A percentile compares a stretch with the other conserved stretches of the same genome.
These are phyloP conservation scores for Tauraco erythrolophus DNA, from an alignment of 2,113 vertebrate species.

Conservation along the genomic window DNA sequence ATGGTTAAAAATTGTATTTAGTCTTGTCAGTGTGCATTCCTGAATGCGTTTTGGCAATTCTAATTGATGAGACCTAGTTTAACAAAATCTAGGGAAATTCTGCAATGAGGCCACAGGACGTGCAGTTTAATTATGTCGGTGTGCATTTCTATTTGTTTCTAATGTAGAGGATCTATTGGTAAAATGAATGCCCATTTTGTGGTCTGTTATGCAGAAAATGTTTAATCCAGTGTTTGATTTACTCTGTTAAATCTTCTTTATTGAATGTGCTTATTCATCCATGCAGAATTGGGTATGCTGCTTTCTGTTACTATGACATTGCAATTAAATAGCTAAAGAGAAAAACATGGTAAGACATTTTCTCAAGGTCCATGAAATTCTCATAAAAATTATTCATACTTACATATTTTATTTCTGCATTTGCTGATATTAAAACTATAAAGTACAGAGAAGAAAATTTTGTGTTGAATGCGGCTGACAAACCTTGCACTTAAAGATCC, in stretches of 20 bases:
- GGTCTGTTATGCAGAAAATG: constrained; percentile 85
- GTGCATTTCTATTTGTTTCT: constrained; percentile 76
- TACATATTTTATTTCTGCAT: constrained; percentile 29
- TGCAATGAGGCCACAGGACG: constrained; percentile 67
- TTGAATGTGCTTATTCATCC: constrained; percentile 82
- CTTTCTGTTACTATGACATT: constrained; percentile 82
- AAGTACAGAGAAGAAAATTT: constrained; percentile 8
- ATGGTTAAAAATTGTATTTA: background rate
- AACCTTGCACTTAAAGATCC: constrained; percentile 11
- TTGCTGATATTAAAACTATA: constrained; percentile 13
- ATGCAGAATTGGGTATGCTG: constrained; percentile 77
- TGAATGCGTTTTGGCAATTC: constrained; percentile 46
- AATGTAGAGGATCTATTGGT: constrained; percentile 72
- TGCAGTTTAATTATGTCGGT: constrained; percentile 75
- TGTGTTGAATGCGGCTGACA: constrained; percentile 2
- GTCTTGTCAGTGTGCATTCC: background rate
- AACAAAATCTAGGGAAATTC: constrained; percentile 66
- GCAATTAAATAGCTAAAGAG: constrained; percentile 79
- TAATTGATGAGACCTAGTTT: constrained; percentile 65
- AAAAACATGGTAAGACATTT: constrained; percentile 72
- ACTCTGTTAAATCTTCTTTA: constrained; percentile 83
- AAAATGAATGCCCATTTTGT: constrained; percentile 83
- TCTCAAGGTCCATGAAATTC: constrained; percentile 73
- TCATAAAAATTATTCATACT: constrained; percentile 72
- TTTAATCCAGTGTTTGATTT: constrained; percentile 83